These are phyloP conservation scores for Menura novaehollandiae DNA, from an alignment of 2,113 vertebrate genomes.

Conservation along the genomic window DNA sequence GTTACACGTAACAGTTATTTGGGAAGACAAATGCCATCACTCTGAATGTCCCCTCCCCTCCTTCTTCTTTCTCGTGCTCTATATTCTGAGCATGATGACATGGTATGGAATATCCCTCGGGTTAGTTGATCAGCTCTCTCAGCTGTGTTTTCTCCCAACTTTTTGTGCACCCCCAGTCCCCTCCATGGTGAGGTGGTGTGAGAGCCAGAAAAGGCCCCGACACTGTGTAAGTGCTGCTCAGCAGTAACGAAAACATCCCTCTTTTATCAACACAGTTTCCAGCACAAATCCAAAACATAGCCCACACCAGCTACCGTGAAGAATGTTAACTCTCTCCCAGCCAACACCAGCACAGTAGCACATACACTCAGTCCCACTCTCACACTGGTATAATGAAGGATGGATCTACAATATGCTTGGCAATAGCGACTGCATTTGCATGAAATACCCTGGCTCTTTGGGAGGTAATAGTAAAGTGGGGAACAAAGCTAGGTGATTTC, in stretches of 20 bases:
- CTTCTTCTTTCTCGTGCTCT: neutral
- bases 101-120: neutral
- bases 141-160: neutral
- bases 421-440: rapidly evolving
- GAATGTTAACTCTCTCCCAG: neutral
- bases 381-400: neutral
- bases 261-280: neutral
- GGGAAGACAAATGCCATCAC: neutral
- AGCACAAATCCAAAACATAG: neutral
- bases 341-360: neutral
- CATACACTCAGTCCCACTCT: rapidly evolving
- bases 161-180: neutral
- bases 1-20: neutral
- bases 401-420: neutral
- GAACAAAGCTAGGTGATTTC: neutral
- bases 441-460: neutral
- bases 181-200: neutral
- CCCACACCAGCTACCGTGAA: neutral
- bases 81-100: neutral
- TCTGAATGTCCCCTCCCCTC: rapidly evolving
- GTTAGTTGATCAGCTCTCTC: neutral
- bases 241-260: neutral
- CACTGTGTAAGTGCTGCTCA: neutral
- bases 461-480: neutral
- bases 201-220: neutral